phyloP scores from a whole-genome alignment of 23 tunicate genomes.

The Ascidia mentula region DNA sequence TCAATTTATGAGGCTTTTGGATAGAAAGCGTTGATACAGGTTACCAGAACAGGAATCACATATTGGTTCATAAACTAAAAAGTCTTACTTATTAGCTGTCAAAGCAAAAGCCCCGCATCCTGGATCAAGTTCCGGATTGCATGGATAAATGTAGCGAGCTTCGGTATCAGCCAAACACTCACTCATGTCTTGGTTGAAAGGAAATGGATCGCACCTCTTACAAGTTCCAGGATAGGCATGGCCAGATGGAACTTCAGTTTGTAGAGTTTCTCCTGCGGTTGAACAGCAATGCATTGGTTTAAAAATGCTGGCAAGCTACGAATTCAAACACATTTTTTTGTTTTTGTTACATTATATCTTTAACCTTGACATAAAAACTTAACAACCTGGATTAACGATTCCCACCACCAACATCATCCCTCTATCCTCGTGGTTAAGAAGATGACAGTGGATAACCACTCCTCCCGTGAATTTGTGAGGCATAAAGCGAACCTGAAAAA shows the following conservation, averaged over 20 bases:
- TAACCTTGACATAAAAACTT: too few species aligned
- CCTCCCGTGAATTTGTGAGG: conserved; percentile 31
- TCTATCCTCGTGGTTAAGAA: conserved; percentile 10
- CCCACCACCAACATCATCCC: conserved; percentile 51
- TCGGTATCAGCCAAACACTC: not conserved
- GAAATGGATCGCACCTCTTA: conserved; percentile 13
- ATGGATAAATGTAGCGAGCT: not conserved
- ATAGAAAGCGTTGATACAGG: too few species aligned
- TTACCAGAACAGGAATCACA: too few species aligned
- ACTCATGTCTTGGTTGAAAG: not conserved
- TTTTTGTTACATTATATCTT: too few species aligned
- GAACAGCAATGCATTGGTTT: too few species aligned
- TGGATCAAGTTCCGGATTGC: not conserved
- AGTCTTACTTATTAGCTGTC: too few species aligned
- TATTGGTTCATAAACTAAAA: too few species aligned
- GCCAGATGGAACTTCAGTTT: conserved; percentile 18
- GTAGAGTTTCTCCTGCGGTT: conserved; percentile 1
- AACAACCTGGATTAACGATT: not conserved
- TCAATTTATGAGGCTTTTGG: too few species aligned
- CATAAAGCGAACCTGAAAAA: conserved; percentile 20
- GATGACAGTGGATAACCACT: conserved; percentile 34
- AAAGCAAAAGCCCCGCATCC: too few species aligned
- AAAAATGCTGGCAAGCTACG: not conserved
- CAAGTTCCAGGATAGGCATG: conserved; percentile 28
- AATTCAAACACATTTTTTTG: not conserved